These are phyloP conservation scores for Spodoptera exigua DNA, from an alignment of 2,888 invertebrate species.

Conservation along the genomic window DNA sequence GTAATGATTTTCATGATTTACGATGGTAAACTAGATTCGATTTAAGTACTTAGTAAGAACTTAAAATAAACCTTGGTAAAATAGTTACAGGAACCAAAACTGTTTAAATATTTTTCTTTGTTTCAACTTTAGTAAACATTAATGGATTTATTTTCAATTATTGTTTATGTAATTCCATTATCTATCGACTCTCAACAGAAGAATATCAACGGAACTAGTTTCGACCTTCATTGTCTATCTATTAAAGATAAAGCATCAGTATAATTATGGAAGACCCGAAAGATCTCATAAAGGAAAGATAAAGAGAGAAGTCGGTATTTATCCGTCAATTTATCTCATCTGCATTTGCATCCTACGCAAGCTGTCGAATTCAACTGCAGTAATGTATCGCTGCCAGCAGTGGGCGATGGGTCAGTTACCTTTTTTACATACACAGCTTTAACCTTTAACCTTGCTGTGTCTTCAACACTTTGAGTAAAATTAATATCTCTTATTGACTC, in stretches of 20 bases:
- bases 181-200: no score
- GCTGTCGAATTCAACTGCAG: constrained; percentile 43
- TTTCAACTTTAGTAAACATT: no score
- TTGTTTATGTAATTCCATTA: no score
- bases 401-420: constrained; percentile 54
- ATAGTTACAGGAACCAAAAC: constrained; percentile 1
- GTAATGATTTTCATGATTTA: constrained; percentile 44
- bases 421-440: constrained; percentile 47
- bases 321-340: constrained; percentile 51
- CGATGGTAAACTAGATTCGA: constrained; percentile 31
- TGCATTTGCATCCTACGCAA: constrained; percentile 48
- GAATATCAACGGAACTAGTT: no score
- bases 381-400: constrained; percentile 35
- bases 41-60: constrained; percentile 18
- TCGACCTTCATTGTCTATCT: no score
- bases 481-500: constrained; percentile 18
- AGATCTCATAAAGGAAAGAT: constrained; percentile 8
- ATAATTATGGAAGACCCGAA: constrained; percentile 6
- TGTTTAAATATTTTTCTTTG: not conserved
- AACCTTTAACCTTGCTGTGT: constrained; percentile 46
- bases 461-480: constrained; percentile 33
- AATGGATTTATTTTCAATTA: no score
- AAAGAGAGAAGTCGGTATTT: constrained; percentile 40
- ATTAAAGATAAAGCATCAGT: constrained; percentile 1
- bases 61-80: constrained; percentile 10